Conservation (phyloP, 2,797 vertebrate species). For the Hydrophis major region DNA sequence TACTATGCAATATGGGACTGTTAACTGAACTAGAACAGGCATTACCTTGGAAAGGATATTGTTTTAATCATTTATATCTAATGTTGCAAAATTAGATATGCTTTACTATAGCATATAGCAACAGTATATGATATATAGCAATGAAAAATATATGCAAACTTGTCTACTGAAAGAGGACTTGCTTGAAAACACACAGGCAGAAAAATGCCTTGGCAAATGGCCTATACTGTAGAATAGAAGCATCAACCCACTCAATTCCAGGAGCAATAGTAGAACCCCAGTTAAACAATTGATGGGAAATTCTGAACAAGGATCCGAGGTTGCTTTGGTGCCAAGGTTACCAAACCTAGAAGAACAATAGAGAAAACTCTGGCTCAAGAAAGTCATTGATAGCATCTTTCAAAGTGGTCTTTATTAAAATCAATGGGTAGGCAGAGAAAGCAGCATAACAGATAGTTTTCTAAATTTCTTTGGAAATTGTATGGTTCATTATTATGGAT, state of each 20-base stretch:
- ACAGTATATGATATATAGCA: not conserved
- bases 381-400: conserved; percentile 3
- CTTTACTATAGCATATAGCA: not conserved
- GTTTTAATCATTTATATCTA: not conserved
- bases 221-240: conserved; percentile 19
- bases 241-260: conserved; percentile 46
- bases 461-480: conserved; percentile 1
- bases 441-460: not conserved
- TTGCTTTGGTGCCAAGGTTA: conserved; percentile 40
- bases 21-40: not conserved
- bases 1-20: too few species aligned
- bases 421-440: not conserved
- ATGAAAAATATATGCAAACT: not conserved
- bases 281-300: conserved; percentile 46
- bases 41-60: not conserved
- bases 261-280: conserved; percentile 47
- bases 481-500: not conserved
- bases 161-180: conserved; percentile 19
- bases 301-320: conserved; percentile 52
- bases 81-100: not conserved
- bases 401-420: not conserved
- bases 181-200: conserved; percentile 34
- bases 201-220: conserved; percentile 44
- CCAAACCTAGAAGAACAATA: conserved; percentile 38
- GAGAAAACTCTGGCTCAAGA: conserved; percentile 34